A percentile compares a stretch with the other conserved stretches of the same genome.
phyloP scores from a whole-genome alignment of 2,888 invertebrate species.

The Cephus pygmeus region DNA sequence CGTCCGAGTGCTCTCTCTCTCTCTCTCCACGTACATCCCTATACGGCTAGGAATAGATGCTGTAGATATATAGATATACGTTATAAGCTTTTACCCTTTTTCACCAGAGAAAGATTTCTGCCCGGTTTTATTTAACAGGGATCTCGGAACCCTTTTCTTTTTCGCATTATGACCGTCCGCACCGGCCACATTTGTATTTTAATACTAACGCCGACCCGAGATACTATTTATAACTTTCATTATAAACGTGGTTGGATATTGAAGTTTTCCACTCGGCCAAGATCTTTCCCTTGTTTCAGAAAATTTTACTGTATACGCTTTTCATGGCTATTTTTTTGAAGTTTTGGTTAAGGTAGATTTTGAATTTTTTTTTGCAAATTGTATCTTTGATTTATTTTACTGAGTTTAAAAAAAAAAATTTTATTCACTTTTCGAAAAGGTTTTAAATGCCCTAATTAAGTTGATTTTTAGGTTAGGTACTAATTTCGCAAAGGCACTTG shows the following conservation, averaged over 20 bases:
- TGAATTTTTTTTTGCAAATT: background rate
- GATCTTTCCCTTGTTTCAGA: background rate
- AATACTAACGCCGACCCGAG: conserved; percentile 9
- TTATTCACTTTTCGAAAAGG: too few species aligned
- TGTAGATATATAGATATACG: background rate
- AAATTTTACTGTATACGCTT: background rate
- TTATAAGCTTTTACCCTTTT: conserved; percentile 8
- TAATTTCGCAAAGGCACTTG: background rate
- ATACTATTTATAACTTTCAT: background rate
- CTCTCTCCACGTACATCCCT: conserved; percentile 25
- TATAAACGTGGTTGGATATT: background rate
- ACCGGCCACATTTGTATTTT: conserved; percentile 11
- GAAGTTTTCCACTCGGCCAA: background rate
- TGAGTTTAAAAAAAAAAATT: background rate
- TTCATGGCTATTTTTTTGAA: background rate
- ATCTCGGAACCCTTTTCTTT: conserved; percentile 39
- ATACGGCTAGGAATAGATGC: conserved; percentile 14
- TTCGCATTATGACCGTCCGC: conserved; percentile 17
- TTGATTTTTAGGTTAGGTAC: background rate
- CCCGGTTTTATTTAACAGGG: conserved; percentile 47
- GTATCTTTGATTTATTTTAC: background rate
- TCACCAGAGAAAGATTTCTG: conserved; percentile 36
- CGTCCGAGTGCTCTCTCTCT: conserved; percentile 44
- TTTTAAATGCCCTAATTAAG: background rate
- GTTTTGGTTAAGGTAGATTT: background rate